Evolutionary conservation across 2,797 vertebrate species (phyloP), one percentile per base, ranked within the genome.

Genomic region (Crenichthys baileyi): DNA sequence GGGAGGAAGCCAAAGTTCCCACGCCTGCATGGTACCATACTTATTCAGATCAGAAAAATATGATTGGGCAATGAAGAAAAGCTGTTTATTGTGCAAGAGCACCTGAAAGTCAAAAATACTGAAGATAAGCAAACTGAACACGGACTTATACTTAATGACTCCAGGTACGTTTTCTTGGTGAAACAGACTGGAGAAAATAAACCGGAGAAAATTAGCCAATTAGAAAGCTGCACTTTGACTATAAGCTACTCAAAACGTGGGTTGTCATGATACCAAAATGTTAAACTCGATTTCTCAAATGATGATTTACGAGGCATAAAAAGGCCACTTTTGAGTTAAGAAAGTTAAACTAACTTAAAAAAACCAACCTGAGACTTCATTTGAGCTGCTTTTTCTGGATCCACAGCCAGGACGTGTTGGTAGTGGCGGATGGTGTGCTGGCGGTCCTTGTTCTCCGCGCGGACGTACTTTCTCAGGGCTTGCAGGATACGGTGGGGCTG

Each of bases 371-470:
- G 98, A 70, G 98, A 98, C 92, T 98, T 99, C 98, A 99, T 99
- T 95, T 99, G 98, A 0, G 97, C 97, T 0, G 98, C 98, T 90
- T 99, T 99, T 91, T 98, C 98, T 0, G 98, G 98, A 88, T 99
- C 98, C 60, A 99, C 98, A 0, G 97, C 97, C 92, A 98, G 93
- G 85, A 99, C 97, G 0, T 99, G 98, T 93, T 99, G 97, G 93
- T 98, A 99, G 81, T 99, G 98, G 63, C 97, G 97, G 90, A 99
- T 95, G 88, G 98, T 99, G 93, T 99, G 98, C 85, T 98, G 96
- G 5, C 97, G 96, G 90, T 99, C 98, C 90, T 99, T 99, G 95
- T 99, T 99, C 93, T 99, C 98, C 0, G 98, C 97, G 0, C 97
- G 97, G 4, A 99, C 96, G 0, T 99, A 99, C 36, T 97, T 95